Evolutionary conservation across 1,140 invertebrate species (phyloP).

Genomic region (Acromyrmex charruanus): DNA sequence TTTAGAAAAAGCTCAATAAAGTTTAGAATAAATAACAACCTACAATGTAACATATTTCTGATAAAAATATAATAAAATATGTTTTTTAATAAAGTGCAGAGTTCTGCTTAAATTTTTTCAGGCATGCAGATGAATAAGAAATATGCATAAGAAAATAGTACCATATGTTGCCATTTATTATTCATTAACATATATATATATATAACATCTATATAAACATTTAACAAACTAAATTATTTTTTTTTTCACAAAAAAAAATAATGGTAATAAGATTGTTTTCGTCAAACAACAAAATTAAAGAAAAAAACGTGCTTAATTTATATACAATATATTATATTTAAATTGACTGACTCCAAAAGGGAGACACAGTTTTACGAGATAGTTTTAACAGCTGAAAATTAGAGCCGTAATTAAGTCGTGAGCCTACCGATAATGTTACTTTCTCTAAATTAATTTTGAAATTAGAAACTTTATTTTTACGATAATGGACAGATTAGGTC

Average conservation of each 20-base stretch:
- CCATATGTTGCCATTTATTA: background rate
- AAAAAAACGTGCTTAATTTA: background rate
- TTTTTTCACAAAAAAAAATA: background rate
- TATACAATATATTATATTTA: background rate
- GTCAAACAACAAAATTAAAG: background rate
- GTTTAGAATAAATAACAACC: background rate
- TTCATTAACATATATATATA: background rate
- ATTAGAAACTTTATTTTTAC: constrained; percentile 61
- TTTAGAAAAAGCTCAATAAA: background rate
- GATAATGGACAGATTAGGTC: background rate
- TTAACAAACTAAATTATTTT: background rate
- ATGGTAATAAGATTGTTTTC: background rate
- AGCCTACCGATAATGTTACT: constrained; percentile 75
- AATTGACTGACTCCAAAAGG: constrained; percentile 39
- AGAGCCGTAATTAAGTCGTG: constrained; percentile 76
- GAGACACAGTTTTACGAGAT: constrained; percentile 75
- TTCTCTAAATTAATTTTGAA: constrained; percentile 83
- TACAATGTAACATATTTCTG: background rate
- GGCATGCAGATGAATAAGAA: background rate
- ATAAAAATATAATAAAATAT: constrained; percentile 5
- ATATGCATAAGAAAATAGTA: background rate
- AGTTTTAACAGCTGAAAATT: constrained; percentile 73
- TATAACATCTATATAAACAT: constrained; percentile 20
- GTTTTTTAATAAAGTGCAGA: background rate
- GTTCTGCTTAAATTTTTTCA: background rate